These are phyloP conservation scores for Sciurus vulgaris DNA, from an alignment of 2,797 vertebrate species.

Conservation along the genomic window DNA sequence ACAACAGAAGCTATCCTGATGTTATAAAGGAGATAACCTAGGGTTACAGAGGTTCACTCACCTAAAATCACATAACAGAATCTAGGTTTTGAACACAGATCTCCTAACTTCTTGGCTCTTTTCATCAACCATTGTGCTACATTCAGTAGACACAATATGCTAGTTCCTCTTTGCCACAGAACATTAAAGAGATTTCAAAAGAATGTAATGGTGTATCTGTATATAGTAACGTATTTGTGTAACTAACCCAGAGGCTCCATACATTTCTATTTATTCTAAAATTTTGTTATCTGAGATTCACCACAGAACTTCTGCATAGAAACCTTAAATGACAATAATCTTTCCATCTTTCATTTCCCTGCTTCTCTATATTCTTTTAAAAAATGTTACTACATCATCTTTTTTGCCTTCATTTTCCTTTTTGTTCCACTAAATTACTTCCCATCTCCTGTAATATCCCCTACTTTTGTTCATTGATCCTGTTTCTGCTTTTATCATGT, in stretches of 20 bases:
- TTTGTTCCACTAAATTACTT: constrained; percentile 8
- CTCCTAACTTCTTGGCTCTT: background rate
- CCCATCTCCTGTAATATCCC: background rate
- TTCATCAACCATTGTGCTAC: background rate
- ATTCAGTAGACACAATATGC: background rate
- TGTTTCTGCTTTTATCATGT: background rate
- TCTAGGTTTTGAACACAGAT: constrained; percentile 14
- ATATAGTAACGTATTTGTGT: background rate
- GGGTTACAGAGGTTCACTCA: background rate
- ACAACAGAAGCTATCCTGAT: background rate
- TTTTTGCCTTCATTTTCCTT: constrained; percentile 7
- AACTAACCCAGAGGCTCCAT: background rate
- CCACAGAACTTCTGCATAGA: background rate
- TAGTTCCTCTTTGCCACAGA: background rate
- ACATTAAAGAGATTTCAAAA: background rate
- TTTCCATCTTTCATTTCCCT: background rate
- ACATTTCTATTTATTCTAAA: constrained; percentile 9
- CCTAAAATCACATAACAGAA: background rate
- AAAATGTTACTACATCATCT: background rate
- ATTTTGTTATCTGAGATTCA: background rate
- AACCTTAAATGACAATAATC: background rate
- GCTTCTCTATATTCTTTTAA: background rate
- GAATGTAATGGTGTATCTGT: background rate
- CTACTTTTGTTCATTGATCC: background rate
- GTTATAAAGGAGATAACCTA: background rate